Percentiles rank a stretch among this genome's conserved stretches.
Conservation (phyloP, 1,140 invertebrate genomes). For the Lutraria rhynchaena region DNA sequence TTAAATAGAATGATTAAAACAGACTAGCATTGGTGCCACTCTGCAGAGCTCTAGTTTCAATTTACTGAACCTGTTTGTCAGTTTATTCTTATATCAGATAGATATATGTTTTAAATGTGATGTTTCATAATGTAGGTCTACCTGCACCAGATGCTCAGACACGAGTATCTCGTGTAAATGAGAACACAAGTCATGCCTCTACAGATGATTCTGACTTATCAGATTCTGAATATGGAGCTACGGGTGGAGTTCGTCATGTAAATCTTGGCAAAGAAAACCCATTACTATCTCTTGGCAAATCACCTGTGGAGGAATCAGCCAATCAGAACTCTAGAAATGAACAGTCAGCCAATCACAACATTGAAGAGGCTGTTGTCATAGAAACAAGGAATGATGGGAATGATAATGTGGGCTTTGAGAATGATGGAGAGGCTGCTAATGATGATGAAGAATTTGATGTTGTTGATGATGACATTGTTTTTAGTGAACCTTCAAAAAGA, state of each 20-base stretch:
- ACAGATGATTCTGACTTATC: slow-evolving; percentile 36
- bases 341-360: slow-evolving; percentile 10
- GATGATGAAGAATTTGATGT: slow-evolving; percentile 17
- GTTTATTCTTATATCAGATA: too few species aligned
- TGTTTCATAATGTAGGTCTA: slow-evolving; percentile 46
- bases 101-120: too few species aligned
- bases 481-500: slow-evolving; percentile 17
- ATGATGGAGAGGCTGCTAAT: background rate
- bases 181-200: slow-evolving; percentile 1
- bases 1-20: too few species aligned
- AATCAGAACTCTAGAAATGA: slow-evolving; percentile 23
- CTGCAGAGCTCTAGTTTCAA: too few species aligned
- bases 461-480: slow-evolving; percentile 14
- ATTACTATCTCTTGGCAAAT: slow-evolving; percentile 33
- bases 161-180: slow-evolving; percentile 24
- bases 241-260: slow-evolving; percentile 38
- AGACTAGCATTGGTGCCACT: too few species aligned
- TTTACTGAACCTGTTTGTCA: too few species aligned
- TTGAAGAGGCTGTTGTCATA: slow-evolving; percentile 37
- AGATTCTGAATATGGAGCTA: slow-evolving; percentile 43
- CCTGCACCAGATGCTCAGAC: slow-evolving; percentile 1
- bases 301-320: slow-evolving; percentile 5
- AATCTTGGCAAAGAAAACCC: slow-evolving; percentile 43
- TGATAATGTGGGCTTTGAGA: slow-evolving; percentile 21
- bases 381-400: background rate